Conservation (phyloP, 2,113 vertebrate genomes). For the Oplegnathus fasciatus region DNA sequence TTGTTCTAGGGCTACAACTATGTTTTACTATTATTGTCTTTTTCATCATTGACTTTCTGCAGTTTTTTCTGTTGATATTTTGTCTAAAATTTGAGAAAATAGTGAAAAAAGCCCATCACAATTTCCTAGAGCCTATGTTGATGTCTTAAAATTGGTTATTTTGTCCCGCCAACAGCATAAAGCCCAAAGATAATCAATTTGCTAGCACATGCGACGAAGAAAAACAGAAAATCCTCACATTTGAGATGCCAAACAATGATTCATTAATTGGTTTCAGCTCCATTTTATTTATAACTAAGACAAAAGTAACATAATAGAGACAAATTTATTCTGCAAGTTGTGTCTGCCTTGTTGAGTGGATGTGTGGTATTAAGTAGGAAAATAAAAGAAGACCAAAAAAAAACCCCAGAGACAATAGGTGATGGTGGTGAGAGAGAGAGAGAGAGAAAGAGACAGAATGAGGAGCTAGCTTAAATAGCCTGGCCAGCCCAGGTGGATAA, state of each 20-base stretch:
- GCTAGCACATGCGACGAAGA: not conserved
- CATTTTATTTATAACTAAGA: no score
- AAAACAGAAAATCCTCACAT: not conserved
- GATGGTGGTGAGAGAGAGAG: not conserved
- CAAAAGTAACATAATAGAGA: no score
- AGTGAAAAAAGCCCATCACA: not conserved
- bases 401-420: not conserved
- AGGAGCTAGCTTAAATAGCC: not conserved
- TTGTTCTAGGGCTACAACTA: not conserved
- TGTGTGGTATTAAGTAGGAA: no score
- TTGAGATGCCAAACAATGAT: no score
- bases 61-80: not conserved
- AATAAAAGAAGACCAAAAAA: not conserved
- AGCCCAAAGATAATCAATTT: no score
- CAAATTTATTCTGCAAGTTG: no score
- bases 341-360: not conserved
- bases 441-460: not conserved
- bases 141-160: no score
- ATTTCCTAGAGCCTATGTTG: not conserved
- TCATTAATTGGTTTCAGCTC: no score
- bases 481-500: not conserved
- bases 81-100: not conserved
- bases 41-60: not conserved
- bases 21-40: not conserved
- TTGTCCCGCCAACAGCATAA: no score